Base-by-base conservation (phyloP, 2,113 vertebrate species). In the Xiphophorus hellerii region DNA sequence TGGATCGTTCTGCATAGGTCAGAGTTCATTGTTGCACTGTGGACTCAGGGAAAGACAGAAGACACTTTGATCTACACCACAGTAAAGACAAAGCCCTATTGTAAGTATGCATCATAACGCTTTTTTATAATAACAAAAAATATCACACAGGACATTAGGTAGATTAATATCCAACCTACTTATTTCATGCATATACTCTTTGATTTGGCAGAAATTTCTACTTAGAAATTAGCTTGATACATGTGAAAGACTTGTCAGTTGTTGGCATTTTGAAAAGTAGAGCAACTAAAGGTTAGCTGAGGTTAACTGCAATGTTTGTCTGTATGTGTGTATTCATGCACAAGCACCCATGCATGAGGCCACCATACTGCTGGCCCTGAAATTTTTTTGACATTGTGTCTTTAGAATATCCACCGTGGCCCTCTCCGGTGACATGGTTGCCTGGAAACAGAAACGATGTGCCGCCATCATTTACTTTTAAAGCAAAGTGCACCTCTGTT, bases 331-430 rank as follows among this genome's bases (percentile, higher is more conserved):
- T 66, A 30, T 62, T 11, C 6, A 11, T 66, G 66, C 58, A 62
- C 2, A 3, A 67, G 69, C 20, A 39, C 63, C 61, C 77, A 73
- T 66, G 2, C 31, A 3, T 75, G 69, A 48, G 74, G 78, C 85
- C 87, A 85, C 78, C 62, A 74, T 62, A 83, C 80, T 75, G 30
- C 54, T 83, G 71, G 75, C 88, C 78, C 73, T 81, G 82, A 78
- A 91, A 89, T 91, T 78, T 84, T 86, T 89, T 78, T 91, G 88
- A 89, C 88, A 90, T 72, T 64, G 68, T 89, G 86, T 82, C 88
- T 78, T 66, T 20, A 81, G 37, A 87, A 89, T 92, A 62, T 87
- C 83, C 85, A 88, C 58, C 77, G 77, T 77, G 78, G 73, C 78
- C 82, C 68, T 83, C 82, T 90, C 83, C 79, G 67, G 63, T 90